phyloP scores from a whole-genome alignment of 2,888 invertebrate species.

The Rhagonycha lutea region DNA sequence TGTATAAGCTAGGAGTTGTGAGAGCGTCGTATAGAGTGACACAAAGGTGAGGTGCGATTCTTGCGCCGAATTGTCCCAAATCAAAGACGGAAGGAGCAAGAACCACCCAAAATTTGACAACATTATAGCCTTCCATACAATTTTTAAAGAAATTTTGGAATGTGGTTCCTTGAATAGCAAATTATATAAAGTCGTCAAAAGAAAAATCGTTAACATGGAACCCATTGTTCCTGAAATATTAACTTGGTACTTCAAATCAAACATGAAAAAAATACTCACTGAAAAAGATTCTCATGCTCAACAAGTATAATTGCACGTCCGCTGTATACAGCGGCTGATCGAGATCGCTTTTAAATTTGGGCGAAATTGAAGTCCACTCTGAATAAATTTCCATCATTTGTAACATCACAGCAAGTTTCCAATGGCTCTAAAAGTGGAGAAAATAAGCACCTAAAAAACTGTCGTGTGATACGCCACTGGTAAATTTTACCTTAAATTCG shows the following conservation, averaged over 20 bases:
- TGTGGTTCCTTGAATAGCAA: conserved; percentile 20
- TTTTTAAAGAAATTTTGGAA: conserved; percentile 33
- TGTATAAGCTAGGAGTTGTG: conserved; percentile 68
- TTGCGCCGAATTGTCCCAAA: conserved; percentile 60
- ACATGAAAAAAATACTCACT: conserved; percentile 35
- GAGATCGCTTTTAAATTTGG: conserved; percentile 35
- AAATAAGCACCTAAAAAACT: not conserved
- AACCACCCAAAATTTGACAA: conserved; percentile 65
- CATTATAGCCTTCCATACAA: conserved; percentile 62
- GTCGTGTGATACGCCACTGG: not conserved
- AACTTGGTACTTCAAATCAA: not conserved
- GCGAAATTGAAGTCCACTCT: conserved; percentile 60
- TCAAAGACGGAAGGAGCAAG: conserved; percentile 64
- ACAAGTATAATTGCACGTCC: conserved; percentile 48
- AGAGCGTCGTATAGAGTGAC: conserved; percentile 66
- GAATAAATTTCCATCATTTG: conserved; percentile 81
- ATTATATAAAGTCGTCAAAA: conserved; percentile 41
- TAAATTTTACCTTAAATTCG: conserved; percentile 66
- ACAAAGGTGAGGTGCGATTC: conserved; percentile 63
- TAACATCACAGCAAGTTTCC: conserved; percentile 78
- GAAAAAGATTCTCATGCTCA: conserved; percentile 40
- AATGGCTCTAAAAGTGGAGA: conserved; percentile 44
- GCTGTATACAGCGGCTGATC: conserved; percentile 40
- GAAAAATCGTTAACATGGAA: conserved; percentile 42
- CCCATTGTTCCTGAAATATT: conserved; percentile 42